Conservation (phyloP, 2,888 invertebrate genomes). For the Mythimna loreyi region DNA sequence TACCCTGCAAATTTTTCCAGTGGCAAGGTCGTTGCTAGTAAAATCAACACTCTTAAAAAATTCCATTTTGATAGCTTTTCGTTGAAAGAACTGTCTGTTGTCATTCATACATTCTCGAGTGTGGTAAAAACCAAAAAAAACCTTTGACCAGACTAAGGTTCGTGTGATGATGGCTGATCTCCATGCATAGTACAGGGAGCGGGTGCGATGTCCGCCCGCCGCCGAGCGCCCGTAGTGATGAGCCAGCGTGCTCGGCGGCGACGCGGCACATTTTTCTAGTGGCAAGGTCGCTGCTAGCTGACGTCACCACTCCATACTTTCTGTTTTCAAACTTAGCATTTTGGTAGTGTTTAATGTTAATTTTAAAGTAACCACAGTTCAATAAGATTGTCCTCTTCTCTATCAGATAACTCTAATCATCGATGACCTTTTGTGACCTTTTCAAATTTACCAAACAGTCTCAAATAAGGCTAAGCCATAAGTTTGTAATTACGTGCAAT, state of each 20-base stretch:
- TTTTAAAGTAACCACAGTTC: neutral
- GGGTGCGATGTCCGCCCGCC: conserved; percentile 74
- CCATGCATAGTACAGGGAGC: conserved; percentile 64
- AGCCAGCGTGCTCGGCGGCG: conserved; percentile 83
- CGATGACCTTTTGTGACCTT: no score
- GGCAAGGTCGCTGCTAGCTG: conserved; percentile 88
- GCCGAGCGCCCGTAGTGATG: conserved; percentile 79
- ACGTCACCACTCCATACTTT: conserved; percentile 87
- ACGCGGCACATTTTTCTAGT: conserved; percentile 91
- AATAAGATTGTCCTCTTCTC: neutral
- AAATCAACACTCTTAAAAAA: conserved; percentile 81
- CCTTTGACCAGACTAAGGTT: neutral
- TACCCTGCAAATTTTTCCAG: conserved; percentile 91
- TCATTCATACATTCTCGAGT: neutral
- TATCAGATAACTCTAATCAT: no score
- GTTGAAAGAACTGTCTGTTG: neutral
- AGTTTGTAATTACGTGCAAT: no score
- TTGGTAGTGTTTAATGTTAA: conserved; percentile 11
- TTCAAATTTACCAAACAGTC: no score
- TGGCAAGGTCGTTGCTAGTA: conserved; percentile 88
- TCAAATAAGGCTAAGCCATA: no score
- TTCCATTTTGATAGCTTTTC: neutral
- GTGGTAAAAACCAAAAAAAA: neutral
- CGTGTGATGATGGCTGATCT: conserved; percentile 14
- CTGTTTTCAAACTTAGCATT: conserved; percentile 74